phyloP scores from a whole-genome alignment of 2,888 invertebrate genomes.

The Athripsodes cinereus region DNA sequence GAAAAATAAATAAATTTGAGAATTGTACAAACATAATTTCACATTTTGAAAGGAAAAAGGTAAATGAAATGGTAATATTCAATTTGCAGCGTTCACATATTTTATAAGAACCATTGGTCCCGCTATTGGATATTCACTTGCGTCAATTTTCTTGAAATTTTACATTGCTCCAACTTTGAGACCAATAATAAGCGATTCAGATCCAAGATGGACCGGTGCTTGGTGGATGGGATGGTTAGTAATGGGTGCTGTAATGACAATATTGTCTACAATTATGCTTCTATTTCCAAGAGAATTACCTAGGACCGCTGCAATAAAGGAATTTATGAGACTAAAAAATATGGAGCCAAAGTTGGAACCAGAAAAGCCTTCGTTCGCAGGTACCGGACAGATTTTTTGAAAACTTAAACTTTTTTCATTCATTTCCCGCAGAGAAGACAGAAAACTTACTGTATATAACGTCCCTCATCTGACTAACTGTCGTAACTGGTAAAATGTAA shows the following conservation, averaged over 20 bases:
- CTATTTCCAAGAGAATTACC: constrained; percentile 66
- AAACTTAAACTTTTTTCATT: too few relatives aligned
- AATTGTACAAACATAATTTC: too few relatives aligned
- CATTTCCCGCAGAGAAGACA: too few relatives aligned
- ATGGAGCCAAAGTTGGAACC: constrained; percentile 21
- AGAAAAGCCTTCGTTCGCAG: constrained; percentile 41
- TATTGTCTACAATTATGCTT: constrained; percentile 56
- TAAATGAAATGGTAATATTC: too few relatives aligned
- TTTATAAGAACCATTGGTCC: constrained; percentile 65
- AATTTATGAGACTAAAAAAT: constrained; percentile 26
- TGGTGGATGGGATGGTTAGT: constrained; percentile 76
- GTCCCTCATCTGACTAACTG: too few relatives aligned
- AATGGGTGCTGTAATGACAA: constrained; percentile 50
- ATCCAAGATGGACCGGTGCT: constrained; percentile 74
- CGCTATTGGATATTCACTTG: constrained; percentile 59
- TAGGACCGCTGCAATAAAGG: constrained; percentile 50
- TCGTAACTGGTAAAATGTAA: too few relatives aligned
- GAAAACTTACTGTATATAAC: too few relatives aligned
- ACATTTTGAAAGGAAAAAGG: too few relatives aligned
- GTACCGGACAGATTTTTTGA: too few relatives aligned
- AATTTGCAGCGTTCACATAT: constrained; percentile 57
- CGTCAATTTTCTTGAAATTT: constrained; percentile 57
- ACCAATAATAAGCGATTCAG: constrained; percentile 58
- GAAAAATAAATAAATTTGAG: too few relatives aligned
- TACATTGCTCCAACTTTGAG: constrained; percentile 60